Base-by-base conservation (phyloP, 2,888 invertebrate species). In the Halocaridina rubra region DNA sequence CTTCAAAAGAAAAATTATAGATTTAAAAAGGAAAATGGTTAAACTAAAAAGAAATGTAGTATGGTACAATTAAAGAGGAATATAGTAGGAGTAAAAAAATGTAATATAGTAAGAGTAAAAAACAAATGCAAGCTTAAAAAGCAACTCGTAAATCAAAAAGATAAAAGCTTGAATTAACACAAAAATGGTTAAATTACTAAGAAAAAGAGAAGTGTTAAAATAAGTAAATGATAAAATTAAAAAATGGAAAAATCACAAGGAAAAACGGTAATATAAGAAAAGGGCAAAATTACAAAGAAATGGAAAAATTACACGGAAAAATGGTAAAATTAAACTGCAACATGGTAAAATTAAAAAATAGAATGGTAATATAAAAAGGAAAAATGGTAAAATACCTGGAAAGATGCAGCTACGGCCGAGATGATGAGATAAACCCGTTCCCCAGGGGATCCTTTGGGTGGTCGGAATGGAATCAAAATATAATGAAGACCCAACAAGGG, bases 401-500 rank as follows among this genome's bases (percentile, higher is more conserved):
- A 95, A 84, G 97, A 97, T 85, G 96, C 95, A 74, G 95, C 95
- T 89, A 97, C 93, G 88, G 97, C 97, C 29, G 96, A 95, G 88
- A 95, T 93, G 90, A 96, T 93, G 91, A 96, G 96, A 92, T 97
- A 97, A 89, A 93, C 93, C 88, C 93, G 89, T 84, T 69, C 89
- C 82, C 69, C 89, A 94, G 92, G 90, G 94, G 94, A 57, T 91
- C 91, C 89, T 92, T 92, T 76, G 93, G 93, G 88, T 93, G 93
- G 98, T 88, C 96, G 93, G 91, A 97, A 96, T 27, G 97, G 96
- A 89, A 96, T 96, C 88, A 97, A 93, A 90, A 98, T 93, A 91
- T 96, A 98, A 92, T 98, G 97, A 79, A 98, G 93, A 0, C 98
- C 98, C 85, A 98, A 92, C 89, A 98, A 93, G 32, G 98, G 98